Percentiles rank a stretch among this genome's conserved stretches.
These are phyloP conservation scores for Epistrophella euchroma DNA, from an alignment of 2,888 invertebrate species.

Conservation along the genomic window DNA sequence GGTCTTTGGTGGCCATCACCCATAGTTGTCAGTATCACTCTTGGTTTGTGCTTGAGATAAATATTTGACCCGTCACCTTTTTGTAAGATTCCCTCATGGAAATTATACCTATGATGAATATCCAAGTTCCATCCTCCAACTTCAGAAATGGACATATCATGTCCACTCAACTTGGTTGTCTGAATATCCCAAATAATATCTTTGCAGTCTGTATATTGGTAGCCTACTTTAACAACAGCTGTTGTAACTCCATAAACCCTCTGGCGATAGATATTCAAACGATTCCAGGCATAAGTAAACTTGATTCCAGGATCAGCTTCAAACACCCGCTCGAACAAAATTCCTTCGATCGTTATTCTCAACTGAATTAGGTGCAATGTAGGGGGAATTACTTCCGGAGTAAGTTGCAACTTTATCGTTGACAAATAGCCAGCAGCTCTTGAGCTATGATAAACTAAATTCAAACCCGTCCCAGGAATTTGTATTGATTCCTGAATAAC, in stretches of 20 bases:
- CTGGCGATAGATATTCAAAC: slow-evolving; percentile 97
- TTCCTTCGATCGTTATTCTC: slow-evolving; percentile 96
- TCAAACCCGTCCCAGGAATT: slow-evolving; percentile 97
- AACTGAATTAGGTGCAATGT: slow-evolving; percentile 95
- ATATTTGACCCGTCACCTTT: slow-evolving; percentile 99
- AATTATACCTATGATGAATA: slow-evolving; percentile 98
- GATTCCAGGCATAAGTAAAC: slow-evolving; percentile 98
- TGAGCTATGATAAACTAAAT: slow-evolving; percentile 98
- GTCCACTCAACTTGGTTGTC: slow-evolving; percentile 96
- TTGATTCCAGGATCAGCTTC: slow-evolving; percentile 98
- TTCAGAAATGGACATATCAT: slow-evolving; percentile 98
- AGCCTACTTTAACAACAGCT: slow-evolving; percentile 97
- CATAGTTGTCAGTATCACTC: slow-evolving; percentile 95
- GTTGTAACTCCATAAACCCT: slow-evolving; percentile 98
- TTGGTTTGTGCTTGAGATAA: slow-evolving; percentile 95
- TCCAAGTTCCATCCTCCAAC: slow-evolving; percentile 99
- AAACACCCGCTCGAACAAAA: slow-evolving; percentile 95
- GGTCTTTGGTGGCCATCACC: slow-evolving; percentile 96
- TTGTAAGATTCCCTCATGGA: slow-evolving; percentile 98
- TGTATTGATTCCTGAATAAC: slow-evolving; percentile 97
- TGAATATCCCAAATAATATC: slow-evolving; percentile 98
- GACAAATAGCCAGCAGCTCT: slow-evolving; percentile 96
- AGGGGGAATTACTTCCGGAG: slow-evolving; percentile 92
- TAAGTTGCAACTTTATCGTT: slow-evolving; percentile 95
- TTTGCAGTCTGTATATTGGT: slow-evolving; percentile 96